Base-by-base conservation (phyloP, 2,797 vertebrate genomes). In the Ispidina lecontei region DNA sequence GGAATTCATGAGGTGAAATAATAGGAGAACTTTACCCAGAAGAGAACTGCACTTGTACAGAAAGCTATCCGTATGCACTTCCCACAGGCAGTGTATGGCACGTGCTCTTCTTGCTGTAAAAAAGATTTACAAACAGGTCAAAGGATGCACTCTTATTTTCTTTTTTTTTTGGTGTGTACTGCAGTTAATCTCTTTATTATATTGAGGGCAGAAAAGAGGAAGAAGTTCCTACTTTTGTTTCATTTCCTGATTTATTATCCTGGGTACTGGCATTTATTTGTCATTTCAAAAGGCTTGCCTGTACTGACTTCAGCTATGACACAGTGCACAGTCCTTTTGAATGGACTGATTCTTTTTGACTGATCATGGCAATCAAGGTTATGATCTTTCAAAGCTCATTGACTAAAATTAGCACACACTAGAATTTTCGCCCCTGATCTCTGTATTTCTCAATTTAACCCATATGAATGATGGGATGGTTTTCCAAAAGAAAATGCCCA, bases 1-100 rank as follows among this genome's bases (percentile, higher is more conserved):
- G 65, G 71, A 70, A 39, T 68, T 75, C 2, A 75, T 63, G 47
- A 58, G 37, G 12, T 71, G 49, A 74, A 89, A 67, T 26, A 39
- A 4, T 14, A 75, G 73, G 74, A 67, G 28, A 76, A 68, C 87
- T 94, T 98, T 98, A 99, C 99, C 99, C 99, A 99, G 96, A 99
- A 99, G 18, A 99, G 65, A 82, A 99, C 98, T 4, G 99, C 99
- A 37, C 98, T 97, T 2, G 98, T 97, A 94, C 99, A 99, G 44
- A 99, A 96, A 8, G 98, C 96, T 76, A 99, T 52, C 39, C 98
- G 94, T 87, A 99, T 55, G 86, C 94, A 97, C 96, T 99, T 98
- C 95, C 98, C 99, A 91, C 98, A 99, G 49, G 97, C 8, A 33
- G 98, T 98, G 55, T 98, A 99, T 2, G 99, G 99, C 63, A 99